These are phyloP conservation scores for Trachythela sp. DNA, from an alignment of 64 coral and sea anemone genomes.

Conservation along the genomic window DNA sequence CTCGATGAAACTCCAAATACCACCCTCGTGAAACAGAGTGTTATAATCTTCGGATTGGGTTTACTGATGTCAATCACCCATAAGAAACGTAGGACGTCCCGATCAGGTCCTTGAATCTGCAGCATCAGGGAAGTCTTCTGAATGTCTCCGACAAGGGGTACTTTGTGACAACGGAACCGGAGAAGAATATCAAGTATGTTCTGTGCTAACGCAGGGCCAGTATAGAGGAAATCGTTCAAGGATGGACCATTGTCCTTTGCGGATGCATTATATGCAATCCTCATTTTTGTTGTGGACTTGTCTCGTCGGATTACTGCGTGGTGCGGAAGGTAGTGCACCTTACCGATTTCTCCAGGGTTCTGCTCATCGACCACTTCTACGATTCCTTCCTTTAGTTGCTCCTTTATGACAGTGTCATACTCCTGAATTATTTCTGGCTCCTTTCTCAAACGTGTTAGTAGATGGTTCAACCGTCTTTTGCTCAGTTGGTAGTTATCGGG, in stretches of 20 bases:
- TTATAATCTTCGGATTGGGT: constrained; percentile 22
- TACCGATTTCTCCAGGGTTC: constrained; percentile 12
- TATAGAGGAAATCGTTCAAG: constrained; percentile 52
- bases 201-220: constrained; percentile 32
- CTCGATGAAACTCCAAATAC: constrained; percentile 38
- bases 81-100: constrained; percentile 44
- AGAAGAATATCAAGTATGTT: constrained; percentile 48
- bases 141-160: constrained; percentile 40
- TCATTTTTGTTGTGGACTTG: constrained; percentile 54
- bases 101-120: background rate
- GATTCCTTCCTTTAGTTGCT: constrained; percentile 43
- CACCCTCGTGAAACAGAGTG: constrained; percentile 32
- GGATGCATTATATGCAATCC: constrained; percentile 65
- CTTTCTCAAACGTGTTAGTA: constrained; percentile 31
- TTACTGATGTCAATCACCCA: constrained; percentile 35
- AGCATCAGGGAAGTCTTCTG: constrained; percentile 54
- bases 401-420: constrained; percentile 53
- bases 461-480: background rate
- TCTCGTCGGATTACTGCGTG: constrained; percentile 51
- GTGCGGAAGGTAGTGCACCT: constrained; percentile 60
- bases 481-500: constrained; percentile 48
- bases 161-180: constrained; percentile 40
- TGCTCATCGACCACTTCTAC: constrained; percentile 41
- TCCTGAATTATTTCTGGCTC: constrained; percentile 28
- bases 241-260: constrained; percentile 42